A percentile compares a stretch with the other conserved stretches of the same genome.
Conservation (phyloP, 2,113 vertebrate species). For the Loxodonta africana region DNA sequence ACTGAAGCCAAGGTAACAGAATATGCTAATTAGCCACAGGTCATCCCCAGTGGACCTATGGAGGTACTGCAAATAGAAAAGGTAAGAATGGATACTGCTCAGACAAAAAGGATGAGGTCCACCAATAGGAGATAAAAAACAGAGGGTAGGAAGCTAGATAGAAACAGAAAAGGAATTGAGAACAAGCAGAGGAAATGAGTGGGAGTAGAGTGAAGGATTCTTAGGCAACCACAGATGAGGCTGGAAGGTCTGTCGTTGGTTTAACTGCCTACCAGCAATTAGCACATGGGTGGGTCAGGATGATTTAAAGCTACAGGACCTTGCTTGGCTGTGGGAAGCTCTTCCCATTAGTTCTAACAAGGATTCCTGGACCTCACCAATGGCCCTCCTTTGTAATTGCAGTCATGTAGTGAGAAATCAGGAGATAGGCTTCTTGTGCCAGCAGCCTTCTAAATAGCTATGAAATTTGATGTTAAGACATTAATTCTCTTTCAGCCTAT, state of each 20-base stretch:
- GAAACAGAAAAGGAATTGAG: neutral
- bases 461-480: neutral
- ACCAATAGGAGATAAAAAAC: neutral
- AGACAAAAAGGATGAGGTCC: neutral
- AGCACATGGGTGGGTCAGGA: neutral
- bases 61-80: neutral
- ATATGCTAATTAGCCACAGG: neutral
- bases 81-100: neutral
- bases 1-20: neutral
- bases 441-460: neutral
- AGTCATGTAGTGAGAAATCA: neutral
- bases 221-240: neutral
- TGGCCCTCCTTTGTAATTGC: neutral
- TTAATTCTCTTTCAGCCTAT: neutral
- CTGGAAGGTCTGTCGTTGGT: too few species aligned
- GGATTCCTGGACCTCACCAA: neutral
- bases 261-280: neutral
- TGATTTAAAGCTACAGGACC: neutral
- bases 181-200: neutral
- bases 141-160: neutral
- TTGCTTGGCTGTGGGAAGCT: neutral
- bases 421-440: neutral
- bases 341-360: neutral
- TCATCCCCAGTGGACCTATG: neutral
- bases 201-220: neutral